phyloP scores from a whole-genome alignment of 1,140 invertebrate genomes.

The Scylla paramamosain region DNA sequence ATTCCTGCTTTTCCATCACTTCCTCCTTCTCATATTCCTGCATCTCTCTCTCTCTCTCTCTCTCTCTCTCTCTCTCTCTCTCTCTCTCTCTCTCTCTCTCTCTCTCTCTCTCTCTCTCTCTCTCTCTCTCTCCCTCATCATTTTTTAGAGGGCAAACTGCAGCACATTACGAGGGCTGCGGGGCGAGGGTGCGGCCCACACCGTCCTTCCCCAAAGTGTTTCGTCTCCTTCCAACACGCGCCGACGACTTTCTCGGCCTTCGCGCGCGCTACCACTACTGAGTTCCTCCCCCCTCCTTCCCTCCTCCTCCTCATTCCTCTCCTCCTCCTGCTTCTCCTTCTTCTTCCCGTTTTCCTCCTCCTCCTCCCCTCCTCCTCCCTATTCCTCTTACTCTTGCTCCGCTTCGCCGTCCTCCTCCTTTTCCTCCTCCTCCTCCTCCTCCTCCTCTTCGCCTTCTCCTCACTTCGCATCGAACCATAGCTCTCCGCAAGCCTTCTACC shows the following conservation, averaged over 20 bases:
- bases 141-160: conserved; percentile 71
- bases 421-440: background rate
- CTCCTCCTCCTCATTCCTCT: background rate
- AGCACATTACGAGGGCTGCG: conserved; percentile 69
- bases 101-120: background rate
- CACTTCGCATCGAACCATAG: background rate
- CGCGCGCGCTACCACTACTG: no score
- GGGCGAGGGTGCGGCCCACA: background rate
- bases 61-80: background rate
- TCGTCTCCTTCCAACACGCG: conserved; percentile 37
- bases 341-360: background rate
- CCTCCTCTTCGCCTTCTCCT: background rate
- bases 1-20: background rate
- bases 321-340: background rate
- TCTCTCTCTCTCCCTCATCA: conserved; percentile 58
- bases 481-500: background rate
- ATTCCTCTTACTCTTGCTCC: background rate
- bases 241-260: background rate
- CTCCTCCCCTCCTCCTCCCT: background rate
- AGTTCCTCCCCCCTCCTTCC: background rate
- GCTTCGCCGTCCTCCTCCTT: background rate
- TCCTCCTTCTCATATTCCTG: background rate
- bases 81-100: background rate
- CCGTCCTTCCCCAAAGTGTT: conserved; percentile 13
- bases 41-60: background rate